Percentiles rank a stretch among this genome's conserved stretches.
Evolutionary conservation across 2,888 invertebrate species (phyloP).

Genomic region (Smittia sp.): DNA sequence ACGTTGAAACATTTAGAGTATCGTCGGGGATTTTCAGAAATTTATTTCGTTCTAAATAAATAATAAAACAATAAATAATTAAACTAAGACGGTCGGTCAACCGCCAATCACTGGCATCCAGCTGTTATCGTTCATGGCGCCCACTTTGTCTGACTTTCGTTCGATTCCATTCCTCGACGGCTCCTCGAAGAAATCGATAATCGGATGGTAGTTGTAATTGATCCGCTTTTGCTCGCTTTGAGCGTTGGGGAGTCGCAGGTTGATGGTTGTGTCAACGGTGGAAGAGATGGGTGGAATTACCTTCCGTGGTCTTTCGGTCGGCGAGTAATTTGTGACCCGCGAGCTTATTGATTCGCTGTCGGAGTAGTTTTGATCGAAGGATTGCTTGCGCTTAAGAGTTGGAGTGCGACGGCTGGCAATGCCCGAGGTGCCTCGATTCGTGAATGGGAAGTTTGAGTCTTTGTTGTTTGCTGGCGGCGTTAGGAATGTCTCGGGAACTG

Average conservation of each 20-base stretch:
- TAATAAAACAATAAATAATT: conserved; percentile 19
- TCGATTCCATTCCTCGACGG: conserved; percentile 11
- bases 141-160: conserved; percentile 16
- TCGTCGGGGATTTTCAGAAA: no score
- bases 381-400: conserved; percentile 14
- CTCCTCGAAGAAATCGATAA: conserved; percentile 73
- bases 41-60: not conserved
- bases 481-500: not conserved
- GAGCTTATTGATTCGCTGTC: conserved; percentile 28
- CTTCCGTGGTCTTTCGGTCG: conserved; percentile 23
- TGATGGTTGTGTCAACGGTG: conserved; percentile 31
- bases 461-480: conserved; percentile 36
- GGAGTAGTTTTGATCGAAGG: conserved; percentile 32
- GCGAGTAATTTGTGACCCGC: conserved; percentile 21
- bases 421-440: not conserved
- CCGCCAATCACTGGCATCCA: conserved; percentile 44
- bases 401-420: not conserved
- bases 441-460: conserved; percentile 28
- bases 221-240: conserved; percentile 55
- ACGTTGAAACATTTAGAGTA: no score
- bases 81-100: conserved; percentile 59
- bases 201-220: conserved; percentile 80
- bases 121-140: conserved; percentile 2
- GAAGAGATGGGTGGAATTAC: conserved; percentile 26
- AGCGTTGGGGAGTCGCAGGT: conserved; percentile 31